These are phyloP conservation scores for Brachionus sp. DNA, from an alignment of 1,140 invertebrate species.

Conservation along the genomic window DNA sequence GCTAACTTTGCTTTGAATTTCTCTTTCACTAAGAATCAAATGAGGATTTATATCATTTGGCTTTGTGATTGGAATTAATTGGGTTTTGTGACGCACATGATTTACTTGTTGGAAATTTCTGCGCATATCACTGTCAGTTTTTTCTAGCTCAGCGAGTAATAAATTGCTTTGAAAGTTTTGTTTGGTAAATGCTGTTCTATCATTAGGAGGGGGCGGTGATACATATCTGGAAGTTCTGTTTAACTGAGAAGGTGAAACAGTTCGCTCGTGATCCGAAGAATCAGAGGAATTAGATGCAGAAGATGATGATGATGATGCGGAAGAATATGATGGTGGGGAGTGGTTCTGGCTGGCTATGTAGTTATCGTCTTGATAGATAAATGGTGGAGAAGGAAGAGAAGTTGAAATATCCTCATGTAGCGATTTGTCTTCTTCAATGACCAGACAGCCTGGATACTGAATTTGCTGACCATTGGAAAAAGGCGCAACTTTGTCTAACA, in stretches of 20 bases:
- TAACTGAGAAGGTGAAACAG: conserved; percentile 40
- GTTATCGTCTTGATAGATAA: conserved; percentile 19
- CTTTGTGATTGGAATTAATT: neutral
- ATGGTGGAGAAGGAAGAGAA: conserved; percentile 31
- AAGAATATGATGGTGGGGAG: conserved; percentile 15
- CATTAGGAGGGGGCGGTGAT: neutral
- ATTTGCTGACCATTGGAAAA: neutral
- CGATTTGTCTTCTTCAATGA: conserved; percentile 32
- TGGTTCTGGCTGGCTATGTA: neutral
- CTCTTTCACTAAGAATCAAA: conserved; percentile 18
- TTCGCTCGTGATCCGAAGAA: conserved; percentile 21
- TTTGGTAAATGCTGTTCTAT: neutral
- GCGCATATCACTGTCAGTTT: neutral
- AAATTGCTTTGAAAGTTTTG: neutral
- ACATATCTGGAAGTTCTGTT: neutral
- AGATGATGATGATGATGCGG: neutral
- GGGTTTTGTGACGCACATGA: neutral
- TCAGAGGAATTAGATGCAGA: conserved; percentile 38
- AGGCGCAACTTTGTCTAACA: conserved; percentile 24
- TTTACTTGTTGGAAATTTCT: neutral
- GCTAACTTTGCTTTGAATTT: neutral
- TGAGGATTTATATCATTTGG: neutral
- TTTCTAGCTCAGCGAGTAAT: neutral
- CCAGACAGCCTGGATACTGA: conserved; percentile 1
- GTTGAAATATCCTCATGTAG: neutral